Base-by-base conservation (phyloP, 1,140 invertebrate genomes). In the Nephila pilipes region DNA sequence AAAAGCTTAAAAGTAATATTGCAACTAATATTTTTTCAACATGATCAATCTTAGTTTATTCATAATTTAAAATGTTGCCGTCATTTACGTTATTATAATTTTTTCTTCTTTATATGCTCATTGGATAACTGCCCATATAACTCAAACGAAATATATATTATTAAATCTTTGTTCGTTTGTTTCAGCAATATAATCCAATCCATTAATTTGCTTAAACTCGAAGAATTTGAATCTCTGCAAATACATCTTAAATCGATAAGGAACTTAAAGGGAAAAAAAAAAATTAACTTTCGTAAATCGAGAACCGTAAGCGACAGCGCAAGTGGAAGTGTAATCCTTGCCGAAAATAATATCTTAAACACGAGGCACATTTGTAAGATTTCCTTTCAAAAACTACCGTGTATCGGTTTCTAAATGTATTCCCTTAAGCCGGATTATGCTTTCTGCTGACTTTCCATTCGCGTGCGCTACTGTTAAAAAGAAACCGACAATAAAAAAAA, bases 311-410 rank as follows among this genome's bases (percentile, higher is more conserved):
- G 36, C 16, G 69, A 75, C 18, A 75, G 16, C 65, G 29, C 29
- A 1, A 63, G 22, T 6, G 57, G 65, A 75, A 46, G 46, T 10
- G 6, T 29, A 69, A 69, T 69, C 65, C 65, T 12, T 32, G n/a
- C 29, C 16, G n/a, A 32, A 25, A 75, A 81, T 54, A 81, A 81
- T 81, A 81, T 3, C 36, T 3, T 18, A 46, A 36, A n/a, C 79
- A 81, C 79, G 79, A 81, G 79, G 16, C 36, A 54, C 79, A 81
- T 54, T 81, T 81, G 46, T 81, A 81, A 46, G 79, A 46, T 22
- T 81, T 81, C 79, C n/a, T n/a, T 81, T 54, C 29, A n/a, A 18
- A 20, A 16, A 38, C 36, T 54, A 36, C 36, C 36, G 22, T n/a
- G n/a, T n/a, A 38, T 46, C 79, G 54, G 36, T 46, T n/a, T 75